Percentiles rank a stretch among this genome's conserved stretches.
phyloP scores from a whole-genome alignment of 2,797 vertebrate genomes.

The Apogon hyalosoma region DNA sequence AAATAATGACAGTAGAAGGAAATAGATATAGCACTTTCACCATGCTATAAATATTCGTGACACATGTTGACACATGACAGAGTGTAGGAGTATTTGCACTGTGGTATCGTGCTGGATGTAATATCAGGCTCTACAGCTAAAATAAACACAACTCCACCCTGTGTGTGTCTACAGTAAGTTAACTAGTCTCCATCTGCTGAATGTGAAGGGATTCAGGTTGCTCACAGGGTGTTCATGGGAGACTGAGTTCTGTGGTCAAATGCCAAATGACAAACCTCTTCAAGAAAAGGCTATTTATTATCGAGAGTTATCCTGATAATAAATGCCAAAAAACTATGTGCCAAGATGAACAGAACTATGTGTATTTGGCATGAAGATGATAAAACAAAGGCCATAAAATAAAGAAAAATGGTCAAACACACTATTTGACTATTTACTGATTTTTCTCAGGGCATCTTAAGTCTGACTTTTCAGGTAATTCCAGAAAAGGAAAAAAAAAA shows the following conservation, averaged over 20 bases:
- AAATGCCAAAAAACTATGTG: no score
- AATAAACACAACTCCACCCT: conserved; percentile 71
- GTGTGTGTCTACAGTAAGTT: conserved; percentile 33
- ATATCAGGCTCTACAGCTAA: conserved; percentile 26
- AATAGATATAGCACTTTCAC: background rate
- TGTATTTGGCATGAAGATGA: no score
- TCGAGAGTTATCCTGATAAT: no score
- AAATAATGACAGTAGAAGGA: background rate
- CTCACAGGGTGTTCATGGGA: background rate
- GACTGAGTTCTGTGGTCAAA: background rate
- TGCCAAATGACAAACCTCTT: background rate
- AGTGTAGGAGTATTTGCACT: conserved; percentile 60
- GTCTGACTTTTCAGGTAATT: no score
- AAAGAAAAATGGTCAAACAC: no score
- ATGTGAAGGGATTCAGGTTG: background rate
- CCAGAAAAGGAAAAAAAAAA: background rate
- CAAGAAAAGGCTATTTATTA: background rate
- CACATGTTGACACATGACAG: background rate
- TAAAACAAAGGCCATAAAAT: no score
- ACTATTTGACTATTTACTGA: no score
- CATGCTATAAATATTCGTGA: conserved; percentile 12
- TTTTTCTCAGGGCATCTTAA: no score
- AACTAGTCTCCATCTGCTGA: conserved; percentile 7
- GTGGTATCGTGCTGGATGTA: conserved; percentile 33
- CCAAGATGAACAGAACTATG: no score